Percentiles rank a stretch among this genome's conserved stretches.
Conservation (phyloP, 2,113 vertebrate genomes). For the Pseudonaja textilis region DNA sequence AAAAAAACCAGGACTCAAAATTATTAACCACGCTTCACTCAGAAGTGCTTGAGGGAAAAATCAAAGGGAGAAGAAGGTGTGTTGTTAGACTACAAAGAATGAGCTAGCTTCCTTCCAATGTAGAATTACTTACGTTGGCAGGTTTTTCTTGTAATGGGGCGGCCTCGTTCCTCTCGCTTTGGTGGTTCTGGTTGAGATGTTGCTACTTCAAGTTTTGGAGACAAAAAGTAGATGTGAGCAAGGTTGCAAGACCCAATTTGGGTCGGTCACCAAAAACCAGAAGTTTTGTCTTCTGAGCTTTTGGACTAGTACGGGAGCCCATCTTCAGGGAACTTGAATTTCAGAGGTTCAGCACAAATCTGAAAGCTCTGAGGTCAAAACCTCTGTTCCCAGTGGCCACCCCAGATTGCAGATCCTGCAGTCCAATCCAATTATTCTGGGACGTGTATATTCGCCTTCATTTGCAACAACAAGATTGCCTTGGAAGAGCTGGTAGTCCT, state of each 20-base stretch:
- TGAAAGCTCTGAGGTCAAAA: no score
- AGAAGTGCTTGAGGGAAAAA: background rate
- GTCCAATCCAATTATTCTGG: no score
- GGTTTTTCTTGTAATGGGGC: background rate
- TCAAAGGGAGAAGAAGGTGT: background rate
- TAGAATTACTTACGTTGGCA: background rate
- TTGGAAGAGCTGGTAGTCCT: no score
- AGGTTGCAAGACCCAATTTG: background rate
- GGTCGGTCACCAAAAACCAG: no score
- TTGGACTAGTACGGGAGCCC: background rate
- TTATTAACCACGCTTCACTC: background rate
- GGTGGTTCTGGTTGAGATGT: background rate
- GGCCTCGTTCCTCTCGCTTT: fast-evolving
- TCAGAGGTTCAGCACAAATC: no score
- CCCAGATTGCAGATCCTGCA: no score
- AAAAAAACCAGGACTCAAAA: background rate
- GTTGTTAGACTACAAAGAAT: background rate
- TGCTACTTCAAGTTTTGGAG: background rate
- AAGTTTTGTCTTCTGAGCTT: no score
- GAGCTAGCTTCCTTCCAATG: background rate
- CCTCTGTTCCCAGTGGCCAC: no score
- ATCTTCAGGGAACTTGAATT: background rate
- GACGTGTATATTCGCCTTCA: no score
- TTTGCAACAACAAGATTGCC: no score
- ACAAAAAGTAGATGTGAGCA: background rate